Percentiles rank a stretch among this genome's conserved stretches.
Conservation (phyloP, 2,888 invertebrate species). For the Drosophila formosana region DNA sequence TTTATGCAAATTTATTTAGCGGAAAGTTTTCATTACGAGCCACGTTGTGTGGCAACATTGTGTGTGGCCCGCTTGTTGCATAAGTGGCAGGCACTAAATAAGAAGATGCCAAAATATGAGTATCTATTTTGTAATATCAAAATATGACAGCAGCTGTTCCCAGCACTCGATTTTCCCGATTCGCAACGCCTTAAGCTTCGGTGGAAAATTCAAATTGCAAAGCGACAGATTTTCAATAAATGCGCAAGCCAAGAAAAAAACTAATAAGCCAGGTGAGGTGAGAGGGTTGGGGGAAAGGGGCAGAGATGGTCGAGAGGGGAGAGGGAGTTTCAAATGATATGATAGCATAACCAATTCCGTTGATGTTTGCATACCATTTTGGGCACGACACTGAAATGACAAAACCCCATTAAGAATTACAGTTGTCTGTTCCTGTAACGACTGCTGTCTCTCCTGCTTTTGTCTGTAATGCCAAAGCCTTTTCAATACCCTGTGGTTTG, state of each 20-base stretch:
- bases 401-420: conserved; percentile 76
- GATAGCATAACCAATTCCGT: conserved; percentile 28
- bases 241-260: conserved; percentile 24
- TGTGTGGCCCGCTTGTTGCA: conserved; percentile 18
- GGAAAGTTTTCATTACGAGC: conserved; percentile 48
- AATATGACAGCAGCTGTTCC: conserved; percentile 49
- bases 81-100: conserved; percentile 49
- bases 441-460: conserved; percentile 16
- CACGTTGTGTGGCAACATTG: conserved; percentile 10
- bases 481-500: conserved; percentile 35
- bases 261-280: conserved; percentile 66
- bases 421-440: conserved; percentile 35
- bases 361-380: conserved; percentile 49
- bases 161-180: conserved; percentile 18
- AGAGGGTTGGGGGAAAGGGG: too few relatives aligned
- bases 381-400: conserved; percentile 63
- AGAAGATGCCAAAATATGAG: conserved; percentile 46
- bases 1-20: conserved; percentile 61
- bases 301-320: neutral
- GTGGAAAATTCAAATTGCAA: conserved; percentile 39
- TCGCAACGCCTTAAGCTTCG: conserved; percentile 35
- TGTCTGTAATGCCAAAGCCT: conserved; percentile 43
- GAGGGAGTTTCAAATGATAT: neutral
- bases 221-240: conserved; percentile 49
- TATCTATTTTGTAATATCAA: conserved; percentile 48